Conservation (phyloP, 1,140 invertebrate genomes). For the Drosophila rhopaloa region DNA sequence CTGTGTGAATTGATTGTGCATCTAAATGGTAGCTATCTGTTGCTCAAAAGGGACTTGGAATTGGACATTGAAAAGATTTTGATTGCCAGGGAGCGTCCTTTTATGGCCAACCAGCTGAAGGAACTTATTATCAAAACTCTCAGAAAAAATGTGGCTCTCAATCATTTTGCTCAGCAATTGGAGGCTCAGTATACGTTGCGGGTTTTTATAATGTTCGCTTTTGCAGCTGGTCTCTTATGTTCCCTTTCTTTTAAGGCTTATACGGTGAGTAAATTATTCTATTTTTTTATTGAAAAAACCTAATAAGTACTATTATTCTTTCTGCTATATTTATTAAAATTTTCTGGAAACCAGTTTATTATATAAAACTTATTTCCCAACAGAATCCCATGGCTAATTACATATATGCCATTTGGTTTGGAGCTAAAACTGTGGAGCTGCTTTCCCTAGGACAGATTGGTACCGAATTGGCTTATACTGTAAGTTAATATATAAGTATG, state of each 20-base stretch:
- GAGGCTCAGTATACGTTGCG: constrained; percentile 64
- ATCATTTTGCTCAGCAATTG: constrained; percentile 53
- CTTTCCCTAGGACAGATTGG: constrained; percentile 59
- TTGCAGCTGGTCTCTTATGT: constrained; percentile 61
- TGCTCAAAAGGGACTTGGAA: constrained; percentile 55
- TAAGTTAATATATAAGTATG: neutral
- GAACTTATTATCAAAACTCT: constrained; percentile 40
- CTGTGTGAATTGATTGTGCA: constrained; percentile 63
- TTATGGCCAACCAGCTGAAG: constrained; percentile 49
- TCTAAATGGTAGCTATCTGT: constrained; percentile 61
- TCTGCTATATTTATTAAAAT: no score
- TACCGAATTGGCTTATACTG: constrained; percentile 49
- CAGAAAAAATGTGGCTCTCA: constrained; percentile 52
- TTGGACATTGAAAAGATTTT: constrained; percentile 29
- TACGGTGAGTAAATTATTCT: constrained; percentile 41
- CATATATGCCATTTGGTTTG: constrained; percentile 70
- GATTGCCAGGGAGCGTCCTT: neutral
- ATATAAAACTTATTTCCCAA: neutral
- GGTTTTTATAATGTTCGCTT: constrained; percentile 70
- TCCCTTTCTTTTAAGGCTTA: constrained; percentile 73
- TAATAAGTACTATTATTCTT: no score
- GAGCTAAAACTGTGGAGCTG: constrained; percentile 59
- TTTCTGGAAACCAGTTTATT: neutral
- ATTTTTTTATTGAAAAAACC: no score
- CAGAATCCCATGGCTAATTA: constrained; percentile 65